A percentile compares a stretch with the other conserved stretches of the same genome.
Conservation (phyloP, 2,797 vertebrate genomes). For the Knipowitschia caucasica region DNA sequence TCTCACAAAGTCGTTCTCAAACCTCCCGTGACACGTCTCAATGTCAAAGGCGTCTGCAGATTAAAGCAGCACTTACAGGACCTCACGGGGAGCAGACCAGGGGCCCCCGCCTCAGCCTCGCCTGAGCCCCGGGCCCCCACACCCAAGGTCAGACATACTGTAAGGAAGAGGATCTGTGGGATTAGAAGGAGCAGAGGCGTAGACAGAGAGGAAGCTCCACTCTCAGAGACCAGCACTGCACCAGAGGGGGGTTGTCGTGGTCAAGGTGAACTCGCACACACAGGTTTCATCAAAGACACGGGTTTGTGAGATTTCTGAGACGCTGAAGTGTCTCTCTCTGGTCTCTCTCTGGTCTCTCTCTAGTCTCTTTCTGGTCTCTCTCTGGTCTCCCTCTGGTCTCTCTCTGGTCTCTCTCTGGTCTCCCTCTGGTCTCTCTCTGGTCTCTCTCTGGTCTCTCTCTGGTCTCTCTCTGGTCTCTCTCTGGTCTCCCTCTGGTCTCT, state of each 20-base stretch:
- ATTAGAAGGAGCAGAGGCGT: background rate
- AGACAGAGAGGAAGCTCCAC: background rate
- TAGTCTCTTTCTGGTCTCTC: too few species aligned
- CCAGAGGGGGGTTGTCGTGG: background rate
- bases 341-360: too few species aligned
- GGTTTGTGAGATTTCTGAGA: background rate
- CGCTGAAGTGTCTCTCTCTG: too few species aligned
- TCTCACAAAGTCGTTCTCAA: conserved; percentile 14
- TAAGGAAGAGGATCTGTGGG: conserved; percentile 12
- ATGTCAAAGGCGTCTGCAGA: conserved; percentile 44
- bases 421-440: too few species aligned
- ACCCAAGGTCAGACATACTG: conserved; percentile 27
- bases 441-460: too few species aligned
- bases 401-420: too few species aligned
- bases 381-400: too few species aligned
- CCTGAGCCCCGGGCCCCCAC: too few species aligned
- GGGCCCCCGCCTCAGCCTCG: too few species aligned
- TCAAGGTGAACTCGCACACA: background rate
- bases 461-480: too few species aligned
- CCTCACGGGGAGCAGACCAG: conserved; percentile 7
- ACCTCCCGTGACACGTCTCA: conserved; percentile 29
- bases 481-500: too few species aligned
- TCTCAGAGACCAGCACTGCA: background rate
- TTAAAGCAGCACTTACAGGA: conserved; percentile 26
- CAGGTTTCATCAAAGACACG: too few species aligned